Evolutionary conservation across 2,113 vertebrate genomes (phyloP), one percentile per base, ranked within the genome.

Genomic region (Anarhynchus alexandrinus): DNA sequence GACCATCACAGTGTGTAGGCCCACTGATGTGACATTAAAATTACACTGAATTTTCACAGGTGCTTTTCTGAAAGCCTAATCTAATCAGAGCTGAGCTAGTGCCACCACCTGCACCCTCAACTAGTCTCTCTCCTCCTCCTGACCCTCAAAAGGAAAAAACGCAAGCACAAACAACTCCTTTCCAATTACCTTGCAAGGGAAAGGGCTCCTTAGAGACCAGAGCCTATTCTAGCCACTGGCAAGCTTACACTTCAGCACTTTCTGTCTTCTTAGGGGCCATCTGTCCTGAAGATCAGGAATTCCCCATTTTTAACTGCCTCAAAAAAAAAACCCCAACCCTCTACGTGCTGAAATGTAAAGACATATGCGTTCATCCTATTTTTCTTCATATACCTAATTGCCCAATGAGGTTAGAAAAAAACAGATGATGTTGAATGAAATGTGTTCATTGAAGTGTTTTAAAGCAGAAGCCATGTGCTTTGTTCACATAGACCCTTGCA

Each of bases 391-490:
- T 2, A n/a, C 7, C 7, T 27, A n/a, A 40, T 5, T 61, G 25
- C 30, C 54, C 54, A 72, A 3, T 5, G 25, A 61, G 11, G 43
- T 67, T 79, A 52, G 64, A 59, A 65, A 71, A 40, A 66, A 62
- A 22, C 34, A 85, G 51, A 42, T 27, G 23, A 6, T 1, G 4
- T 7, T 69, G n/a, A 47, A 43, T 0, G 2, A 45, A 43, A 11
- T 15, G 25, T 1, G 17, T 10, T 82, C 30, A 5, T 0, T 23
- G 30, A 69, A 57, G 27, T 12, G 20, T 18, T 87, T 27, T 54
- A 69, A 83, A 88, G n/a, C 27, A 49, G 34, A 43, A 30, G 17
- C 34, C 59, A 34, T 1, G 0, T 19, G 25, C 21, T 59, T 61
- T 16, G 40, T 9, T 87, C 76, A 32, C 0, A 1, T 0, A 59